Conservation (phyloP, 2,797 vertebrate genomes). For the Catamblyrhynchus diadema region DNA sequence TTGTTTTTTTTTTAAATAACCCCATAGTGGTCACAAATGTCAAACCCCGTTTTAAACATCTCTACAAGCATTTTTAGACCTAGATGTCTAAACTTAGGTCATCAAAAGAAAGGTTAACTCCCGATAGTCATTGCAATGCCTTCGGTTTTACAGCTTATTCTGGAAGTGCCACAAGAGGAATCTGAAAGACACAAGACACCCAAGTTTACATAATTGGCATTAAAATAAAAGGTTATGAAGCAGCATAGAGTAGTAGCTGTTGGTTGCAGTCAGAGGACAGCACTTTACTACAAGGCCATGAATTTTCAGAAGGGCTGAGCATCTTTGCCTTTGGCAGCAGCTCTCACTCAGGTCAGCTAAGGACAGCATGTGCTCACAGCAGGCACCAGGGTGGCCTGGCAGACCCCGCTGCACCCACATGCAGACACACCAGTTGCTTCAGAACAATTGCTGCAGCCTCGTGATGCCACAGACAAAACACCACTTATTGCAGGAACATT, state of each 20-base stretch:
- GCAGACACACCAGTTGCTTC: neutral
- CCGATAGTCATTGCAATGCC: constrained; percentile 38
- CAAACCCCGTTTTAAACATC: constrained; percentile 45
- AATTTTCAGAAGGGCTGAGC: neutral
- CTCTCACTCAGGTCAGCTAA: neutral
- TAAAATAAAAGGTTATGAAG: neutral
- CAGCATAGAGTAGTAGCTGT: neutral
- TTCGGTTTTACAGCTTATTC: constrained; percentile 40
- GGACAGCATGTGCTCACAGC: neutral
- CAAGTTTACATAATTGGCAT: neutral
- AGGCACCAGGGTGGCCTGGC: neutral
- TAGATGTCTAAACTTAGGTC: constrained; percentile 22
- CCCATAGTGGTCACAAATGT: constrained; percentile 41
- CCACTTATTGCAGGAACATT: neutral
- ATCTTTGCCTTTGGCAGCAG: neutral
- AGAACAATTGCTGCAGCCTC: neutral
- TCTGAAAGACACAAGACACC: constrained; percentile 61
- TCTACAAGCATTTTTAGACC: constrained; percentile 58
- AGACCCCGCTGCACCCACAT: accelerated
- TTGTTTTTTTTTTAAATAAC: neutral
- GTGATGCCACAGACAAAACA: neutral
- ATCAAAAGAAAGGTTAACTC: constrained; percentile 37
- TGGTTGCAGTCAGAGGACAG: neutral
- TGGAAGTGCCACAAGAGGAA: constrained; percentile 38
- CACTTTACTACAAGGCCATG: neutral